These are phyloP conservation scores for Bombus confusus DNA, from an alignment of 1,140 invertebrate species.

Conservation along the genomic window DNA sequence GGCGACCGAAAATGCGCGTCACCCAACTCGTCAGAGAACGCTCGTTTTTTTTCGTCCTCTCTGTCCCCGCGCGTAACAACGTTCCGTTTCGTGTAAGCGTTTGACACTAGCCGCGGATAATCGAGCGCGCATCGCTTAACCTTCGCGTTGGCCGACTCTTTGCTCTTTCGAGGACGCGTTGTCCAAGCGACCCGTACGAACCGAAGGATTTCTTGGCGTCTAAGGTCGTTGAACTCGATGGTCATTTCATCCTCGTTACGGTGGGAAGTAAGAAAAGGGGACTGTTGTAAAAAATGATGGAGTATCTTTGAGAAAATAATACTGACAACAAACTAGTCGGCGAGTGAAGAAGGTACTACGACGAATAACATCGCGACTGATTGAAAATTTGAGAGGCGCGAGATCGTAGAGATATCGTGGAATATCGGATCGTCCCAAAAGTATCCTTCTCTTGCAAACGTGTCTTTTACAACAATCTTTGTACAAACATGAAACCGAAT, in stretches of 20 bases:
- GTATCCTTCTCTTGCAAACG: too few relatives aligned
- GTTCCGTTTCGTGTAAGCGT: background rate
- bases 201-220: background rate
- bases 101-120: background rate
- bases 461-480: too few relatives aligned
- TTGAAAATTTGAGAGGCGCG: too few relatives aligned
- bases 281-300: background rate
- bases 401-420: too few relatives aligned
- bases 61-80: background rate
- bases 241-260: background rate
- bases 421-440: too few relatives aligned
- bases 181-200: too few relatives aligned
- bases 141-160: background rate
- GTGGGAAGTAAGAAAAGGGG: background rate
- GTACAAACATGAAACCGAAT: too few relatives aligned
- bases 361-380: too few relatives aligned
- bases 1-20: background rate
- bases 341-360: too few relatives aligned
- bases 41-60: background rate
- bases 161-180: background rate
- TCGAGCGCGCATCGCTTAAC: background rate
- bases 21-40: too few relatives aligned
- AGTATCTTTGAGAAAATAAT: background rate
- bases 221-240: background rate
- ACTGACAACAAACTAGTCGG: background rate